Percentiles rank a stretch among this genome's conserved stretches.
Conservation (phyloP, 1,140 invertebrate species). For the Marisa cornuarietis region DNA sequence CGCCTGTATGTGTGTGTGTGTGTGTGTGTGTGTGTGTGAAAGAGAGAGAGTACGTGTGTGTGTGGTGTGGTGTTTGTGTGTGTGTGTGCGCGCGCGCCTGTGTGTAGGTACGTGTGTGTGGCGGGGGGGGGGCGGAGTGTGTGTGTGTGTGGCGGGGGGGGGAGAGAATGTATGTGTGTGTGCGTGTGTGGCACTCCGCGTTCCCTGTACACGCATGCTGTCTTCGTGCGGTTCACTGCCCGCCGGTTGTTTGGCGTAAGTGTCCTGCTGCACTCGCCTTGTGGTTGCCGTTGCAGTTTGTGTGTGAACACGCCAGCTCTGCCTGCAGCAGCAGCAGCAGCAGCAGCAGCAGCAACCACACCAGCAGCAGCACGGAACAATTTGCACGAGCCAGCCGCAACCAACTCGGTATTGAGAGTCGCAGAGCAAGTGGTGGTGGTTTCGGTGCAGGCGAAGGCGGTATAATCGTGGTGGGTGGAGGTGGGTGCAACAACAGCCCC, state of each 20-base stretch:
- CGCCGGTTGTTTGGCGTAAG: neutral
- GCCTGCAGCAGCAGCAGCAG: neutral
- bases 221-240: neutral
- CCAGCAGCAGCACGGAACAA: neutral
- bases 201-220: neutral
- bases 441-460: neutral
- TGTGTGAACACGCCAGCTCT: neutral
- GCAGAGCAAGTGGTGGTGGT: neutral
- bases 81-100: neutral
- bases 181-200: neutral
- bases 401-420: neutral
- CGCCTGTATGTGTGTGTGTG: neutral
- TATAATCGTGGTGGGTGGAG: neutral
- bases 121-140: no score
- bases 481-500: neutral
- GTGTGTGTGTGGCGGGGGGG: slow-evolving; percentile 2
- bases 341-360: neutral
- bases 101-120: neutral
- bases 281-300: neutral
- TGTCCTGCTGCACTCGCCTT: neutral
- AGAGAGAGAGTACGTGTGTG: neutral
- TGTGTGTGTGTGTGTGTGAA: slow-evolving; percentile 16
- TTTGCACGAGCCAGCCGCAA: neutral
- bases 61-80: slow-evolving; percentile 13
- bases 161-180: no score